Base-by-base conservation (phyloP, 1,140 invertebrate genomes). In the Trichomalopsis sarcophagae region DNA sequence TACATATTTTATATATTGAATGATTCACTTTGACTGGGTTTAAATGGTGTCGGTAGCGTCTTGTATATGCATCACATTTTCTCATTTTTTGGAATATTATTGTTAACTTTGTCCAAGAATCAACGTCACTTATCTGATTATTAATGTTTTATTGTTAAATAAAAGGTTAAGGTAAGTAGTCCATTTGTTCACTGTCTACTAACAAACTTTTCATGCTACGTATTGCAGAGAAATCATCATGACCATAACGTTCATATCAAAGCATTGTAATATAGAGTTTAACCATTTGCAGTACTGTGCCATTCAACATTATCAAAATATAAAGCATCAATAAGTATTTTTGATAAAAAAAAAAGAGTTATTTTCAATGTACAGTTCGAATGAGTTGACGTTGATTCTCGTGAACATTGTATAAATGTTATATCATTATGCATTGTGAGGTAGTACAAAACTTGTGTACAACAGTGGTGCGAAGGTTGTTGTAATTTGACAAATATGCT, bases 91-190 rank as follows among this genome's bases (percentile, higher is more conserved):
- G 36, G 50, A 75, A 78, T 68, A 79, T 74, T 81, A 83, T 85
- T 85, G 79, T 81, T 75, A 86, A 85, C 47, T 71, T 76, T 84
- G n/a, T 81, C 33, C 77, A 82, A 81, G 86, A 84, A 85, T 66
- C 74, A 75, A 68, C 73, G 78, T 84, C 76, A 82, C 71, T 84
- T 47, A 44, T 74, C 62, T 71, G 78, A 71, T 66, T 69, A n/a
- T 68, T 44, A 71, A 30, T 9, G 6, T 30, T 13, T 71, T 69
- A 13, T 71, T 27, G 40, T 44, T 33, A 4, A 75, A 44, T 21
- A 7, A 4, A 62, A 75, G n/a, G 1, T 40, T n/a, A n/a, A 75
- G 73, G 73, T 75, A 75, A 75, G 73, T 75, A 11, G 33, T 5
- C 2, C 33, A 40, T 36, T 5, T 27, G 33, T 27, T 44, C n/a